These are phyloP conservation scores for Brachionus koreanus DNA, from an alignment of 1,140 invertebrate species.

Conservation along the genomic window DNA sequence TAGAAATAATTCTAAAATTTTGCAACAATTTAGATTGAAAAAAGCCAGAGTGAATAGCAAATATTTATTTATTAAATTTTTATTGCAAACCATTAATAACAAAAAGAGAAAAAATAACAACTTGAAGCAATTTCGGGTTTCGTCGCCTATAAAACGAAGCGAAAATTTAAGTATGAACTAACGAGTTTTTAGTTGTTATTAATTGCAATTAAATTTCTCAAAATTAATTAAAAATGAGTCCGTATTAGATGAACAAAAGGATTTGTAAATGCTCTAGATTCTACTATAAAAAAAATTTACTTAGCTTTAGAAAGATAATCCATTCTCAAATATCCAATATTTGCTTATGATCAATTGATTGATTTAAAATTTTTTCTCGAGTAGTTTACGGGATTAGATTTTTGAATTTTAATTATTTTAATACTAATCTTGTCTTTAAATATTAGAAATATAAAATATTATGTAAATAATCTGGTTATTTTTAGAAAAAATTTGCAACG, in stretches of 20 bases:
- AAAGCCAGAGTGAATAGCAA: constrained; percentile 19
- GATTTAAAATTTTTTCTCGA: background rate
- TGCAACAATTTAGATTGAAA: constrained; percentile 5
- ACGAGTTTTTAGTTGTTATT: background rate
- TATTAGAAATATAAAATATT: too few species aligned
- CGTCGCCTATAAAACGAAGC: background rate
- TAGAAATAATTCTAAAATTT: background rate
- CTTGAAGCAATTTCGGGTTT: background rate
- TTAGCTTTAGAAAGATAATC: background rate
- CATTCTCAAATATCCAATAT: background rate
- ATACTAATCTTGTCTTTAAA: background rate
- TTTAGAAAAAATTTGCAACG: too few species aligned
- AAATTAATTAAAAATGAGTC: background rate
- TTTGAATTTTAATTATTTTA: background rate
- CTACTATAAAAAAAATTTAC: background rate
- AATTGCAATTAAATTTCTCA: background rate
- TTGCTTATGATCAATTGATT: background rate
- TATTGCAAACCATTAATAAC: constrained; percentile 27
- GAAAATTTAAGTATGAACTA: background rate
- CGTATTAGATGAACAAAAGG: background rate
- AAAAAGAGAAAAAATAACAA: constrained; percentile 3
- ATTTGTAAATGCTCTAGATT: background rate
- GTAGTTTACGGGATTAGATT: background rate
- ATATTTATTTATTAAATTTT: constrained; percentile 38
- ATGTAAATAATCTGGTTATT: too few species aligned